Conservation (phyloP, 2,113 vertebrate species). For the Hucho hucho region DNA sequence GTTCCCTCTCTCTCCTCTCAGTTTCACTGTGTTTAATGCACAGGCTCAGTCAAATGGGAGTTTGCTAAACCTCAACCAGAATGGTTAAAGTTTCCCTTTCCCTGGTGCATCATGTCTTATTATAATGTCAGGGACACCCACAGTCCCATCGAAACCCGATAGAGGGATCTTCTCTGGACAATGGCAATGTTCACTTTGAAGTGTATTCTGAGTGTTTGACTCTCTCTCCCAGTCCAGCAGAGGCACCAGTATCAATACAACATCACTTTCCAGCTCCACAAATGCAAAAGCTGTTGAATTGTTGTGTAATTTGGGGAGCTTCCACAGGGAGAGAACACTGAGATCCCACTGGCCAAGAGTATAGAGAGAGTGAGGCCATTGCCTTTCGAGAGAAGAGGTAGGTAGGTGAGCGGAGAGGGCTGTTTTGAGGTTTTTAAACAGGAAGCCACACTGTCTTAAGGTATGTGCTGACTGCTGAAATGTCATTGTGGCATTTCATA, state of each 20-base stretch:
- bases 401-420: slow-evolving; percentile 11
- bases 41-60: slow-evolving; percentile 42
- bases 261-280: slow-evolving; percentile 9
- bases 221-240: slow-evolving; percentile 45
- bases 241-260: background rate
- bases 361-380: no score
- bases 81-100: slow-evolving; percentile 61
- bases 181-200: slow-evolving; percentile 68
- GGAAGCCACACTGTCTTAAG: slow-evolving; percentile 46
- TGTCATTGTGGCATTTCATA: slow-evolving; percentile 70
- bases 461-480: slow-evolving; percentile 64
- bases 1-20: slow-evolving; percentile 17
- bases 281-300: slow-evolving; percentile 2
- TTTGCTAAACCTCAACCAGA: slow-evolving; percentile 53
- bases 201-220: slow-evolving; percentile 53
- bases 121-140: slow-evolving; percentile 72
- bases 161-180: slow-evolving; percentile 69
- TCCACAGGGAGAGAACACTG: slow-evolving; percentile 39
- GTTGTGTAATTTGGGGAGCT: slow-evolving; percentile 35
- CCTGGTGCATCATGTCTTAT: slow-evolving; percentile 66
- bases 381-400: background rate
- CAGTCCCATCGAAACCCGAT: slow-evolving; percentile 69
- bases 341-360: background rate
- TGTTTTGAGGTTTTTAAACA: slow-evolving; percentile 47
- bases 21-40: slow-evolving; percentile 41